phyloP scores from a whole-genome alignment of 2,888 invertebrate genomes.

The Hymenopus coronatus region DNA sequence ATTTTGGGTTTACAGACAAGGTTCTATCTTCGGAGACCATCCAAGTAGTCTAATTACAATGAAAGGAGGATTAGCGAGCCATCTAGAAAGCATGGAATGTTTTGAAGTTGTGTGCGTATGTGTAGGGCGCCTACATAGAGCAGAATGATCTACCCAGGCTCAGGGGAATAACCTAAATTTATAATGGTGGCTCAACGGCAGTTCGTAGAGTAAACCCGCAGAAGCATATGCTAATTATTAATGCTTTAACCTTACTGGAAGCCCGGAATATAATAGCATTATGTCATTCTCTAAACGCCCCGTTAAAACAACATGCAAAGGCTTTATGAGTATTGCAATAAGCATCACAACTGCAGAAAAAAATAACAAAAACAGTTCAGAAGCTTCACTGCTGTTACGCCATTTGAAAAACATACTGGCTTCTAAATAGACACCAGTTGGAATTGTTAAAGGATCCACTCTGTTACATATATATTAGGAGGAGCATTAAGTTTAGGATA shows the following conservation, averaged over 20 bases:
- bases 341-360: background rate
- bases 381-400: background rate
- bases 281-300: background rate
- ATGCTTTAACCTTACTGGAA: background rate
- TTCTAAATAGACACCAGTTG: too few relatives aligned
- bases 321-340: background rate
- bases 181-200: background rate
- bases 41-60: background rate
- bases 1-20: background rate
- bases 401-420: background rate
- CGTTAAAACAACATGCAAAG: background rate
- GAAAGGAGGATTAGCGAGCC: background rate
- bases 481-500: too few relatives aligned
- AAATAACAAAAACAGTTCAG: background rate
- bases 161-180: background rate
- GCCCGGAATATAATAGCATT: background rate
- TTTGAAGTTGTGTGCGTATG: background rate
- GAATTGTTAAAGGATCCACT: too few relatives aligned
- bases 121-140: background rate
- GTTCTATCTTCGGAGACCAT: background rate
- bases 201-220: background rate
- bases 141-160: background rate
- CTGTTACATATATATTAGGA: too few relatives aligned
- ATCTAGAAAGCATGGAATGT: background rate
- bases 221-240: background rate